Evolutionary conservation across 2,888 invertebrate genomes (phyloP).

Genomic region (Malthinus flaveolus): DNA sequence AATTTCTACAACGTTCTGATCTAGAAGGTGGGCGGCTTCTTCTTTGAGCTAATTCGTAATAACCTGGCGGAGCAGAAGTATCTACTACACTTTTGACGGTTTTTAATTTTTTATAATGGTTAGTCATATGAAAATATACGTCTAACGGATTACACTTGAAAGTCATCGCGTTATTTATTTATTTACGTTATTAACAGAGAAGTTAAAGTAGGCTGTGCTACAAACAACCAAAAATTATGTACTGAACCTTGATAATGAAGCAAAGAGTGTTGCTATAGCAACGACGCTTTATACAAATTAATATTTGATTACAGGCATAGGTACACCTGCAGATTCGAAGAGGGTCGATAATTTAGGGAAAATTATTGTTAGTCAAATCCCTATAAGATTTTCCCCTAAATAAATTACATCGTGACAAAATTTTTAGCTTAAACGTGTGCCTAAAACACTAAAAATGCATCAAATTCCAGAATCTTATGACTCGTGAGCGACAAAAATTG

Average conservation of each 20-base stretch:
- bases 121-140: constrained; percentile 54
- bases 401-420: too few species aligned
- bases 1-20: not conserved
- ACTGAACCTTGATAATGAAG: not conserved
- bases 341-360: too few species aligned
- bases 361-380: too few species aligned
- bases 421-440: too few species aligned
- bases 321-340: too few species aligned
- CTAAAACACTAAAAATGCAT: too few species aligned
- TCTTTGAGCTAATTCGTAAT: constrained; percentile 29
- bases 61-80: constrained; percentile 47
- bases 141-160: constrained; percentile 32
- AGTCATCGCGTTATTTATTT: constrained; percentile 9
- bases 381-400: too few species aligned
- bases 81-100: constrained; percentile 50
- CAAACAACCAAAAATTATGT: not conserved
- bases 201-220: not conserved
- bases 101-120: constrained; percentile 53
- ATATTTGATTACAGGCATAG: too few species aligned
- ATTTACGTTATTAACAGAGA: not conserved
- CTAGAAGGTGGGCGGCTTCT: constrained; percentile 17
- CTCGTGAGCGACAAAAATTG: too few species aligned
- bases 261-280: too few species aligned
- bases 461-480: too few species aligned
- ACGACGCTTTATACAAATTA: too few species aligned